Conservation (phyloP, 2,113 vertebrate species). For the Oncorhynchus tshawytscha region DNA sequence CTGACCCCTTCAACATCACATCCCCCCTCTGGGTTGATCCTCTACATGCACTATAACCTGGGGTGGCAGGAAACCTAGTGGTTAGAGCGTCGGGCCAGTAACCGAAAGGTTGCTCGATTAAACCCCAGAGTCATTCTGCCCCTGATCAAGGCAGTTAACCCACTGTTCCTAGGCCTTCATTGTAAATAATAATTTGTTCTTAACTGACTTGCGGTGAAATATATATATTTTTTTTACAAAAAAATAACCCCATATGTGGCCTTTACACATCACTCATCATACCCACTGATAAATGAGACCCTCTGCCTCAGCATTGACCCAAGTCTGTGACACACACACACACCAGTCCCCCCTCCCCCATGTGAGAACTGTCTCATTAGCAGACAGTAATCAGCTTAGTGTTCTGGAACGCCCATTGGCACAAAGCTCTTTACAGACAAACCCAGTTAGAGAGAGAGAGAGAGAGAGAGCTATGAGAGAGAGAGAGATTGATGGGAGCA, state of each 20-base stretch:
- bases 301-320: neutral
- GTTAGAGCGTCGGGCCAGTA: no score
- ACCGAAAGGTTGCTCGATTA: no score
- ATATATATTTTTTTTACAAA: no score
- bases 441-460: slow-evolving; percentile 51
- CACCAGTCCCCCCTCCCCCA: slow-evolving; percentile 3
- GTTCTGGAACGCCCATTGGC: slow-evolving; percentile 54
- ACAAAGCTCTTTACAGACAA: slow-evolving; percentile 70
- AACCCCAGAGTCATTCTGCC: no score
- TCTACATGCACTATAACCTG: neutral
- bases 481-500: neutral
- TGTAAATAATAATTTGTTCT: no score
- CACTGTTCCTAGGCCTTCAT: no score
- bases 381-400: slow-evolving; percentile 68
- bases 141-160: no score
- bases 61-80: no score
- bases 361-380: slow-evolving; percentile 65
- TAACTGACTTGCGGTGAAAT: no score
- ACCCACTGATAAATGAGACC: neutral
- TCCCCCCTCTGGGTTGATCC: neutral
- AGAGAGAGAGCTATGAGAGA: neutral
- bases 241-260: no score
- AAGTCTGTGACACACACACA: neutral
- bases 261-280: neutral
- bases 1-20: no score